A percentile compares a stretch with the other conserved stretches of the same genome.
Conservation (phyloP, 2,888 invertebrate species). For the Euclidia mi region DNA sequence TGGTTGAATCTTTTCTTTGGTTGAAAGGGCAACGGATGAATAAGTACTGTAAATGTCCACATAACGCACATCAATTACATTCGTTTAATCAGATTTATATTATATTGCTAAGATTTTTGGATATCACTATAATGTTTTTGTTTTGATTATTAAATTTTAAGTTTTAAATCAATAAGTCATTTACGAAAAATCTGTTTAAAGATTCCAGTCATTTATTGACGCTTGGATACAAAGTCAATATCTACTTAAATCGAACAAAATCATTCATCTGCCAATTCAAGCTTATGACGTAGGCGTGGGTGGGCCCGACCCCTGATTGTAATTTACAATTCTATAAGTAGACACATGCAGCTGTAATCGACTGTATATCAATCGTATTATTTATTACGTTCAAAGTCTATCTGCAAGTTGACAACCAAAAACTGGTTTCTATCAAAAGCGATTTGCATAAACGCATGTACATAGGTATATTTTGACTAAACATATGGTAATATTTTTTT, state of each 20-base stretch:
- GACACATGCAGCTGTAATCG: background rate
- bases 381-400: conserved; percentile 3
- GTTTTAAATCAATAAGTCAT: no score
- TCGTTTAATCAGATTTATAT: no score
- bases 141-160: no score
- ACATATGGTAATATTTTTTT: conserved; percentile 16
- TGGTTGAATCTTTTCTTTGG: no score
- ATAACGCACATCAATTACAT: no score
- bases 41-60: no score
- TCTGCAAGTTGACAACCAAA: background rate
- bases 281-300: background rate
- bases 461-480: background rate
- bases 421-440: conserved; percentile 4
- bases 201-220: no score
- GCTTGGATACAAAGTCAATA: no score
- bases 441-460: background rate
- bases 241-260: conserved; percentile 1
- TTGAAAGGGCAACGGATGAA: no score
- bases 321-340: background rate
- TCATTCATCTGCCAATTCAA: background rate
- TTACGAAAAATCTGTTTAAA: no score
- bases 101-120: no score
- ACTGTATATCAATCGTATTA: background rate
- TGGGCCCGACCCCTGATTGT: conserved; percentile 1
- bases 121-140: no score